Percentiles rank a stretch among this genome's conserved stretches.
These are phyloP conservation scores for Drosophila nigricruria DNA, from an alignment of 2,888 invertebrate genomes.

Conservation along the genomic window DNA sequence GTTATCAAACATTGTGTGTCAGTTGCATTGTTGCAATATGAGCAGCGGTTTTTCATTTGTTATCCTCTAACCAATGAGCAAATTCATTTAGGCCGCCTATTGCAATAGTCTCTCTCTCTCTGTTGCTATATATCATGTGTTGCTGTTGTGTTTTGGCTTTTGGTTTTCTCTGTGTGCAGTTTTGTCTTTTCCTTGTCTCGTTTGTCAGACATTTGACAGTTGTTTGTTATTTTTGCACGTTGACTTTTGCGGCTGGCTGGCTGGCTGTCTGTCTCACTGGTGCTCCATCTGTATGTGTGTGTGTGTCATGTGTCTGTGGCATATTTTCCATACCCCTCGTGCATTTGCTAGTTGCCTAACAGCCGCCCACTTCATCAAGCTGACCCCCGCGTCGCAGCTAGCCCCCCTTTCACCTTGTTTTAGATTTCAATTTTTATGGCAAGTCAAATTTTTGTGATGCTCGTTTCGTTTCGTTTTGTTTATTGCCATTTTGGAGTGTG, in stretches of 20 bases:
- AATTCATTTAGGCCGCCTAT: conserved; percentile 56
- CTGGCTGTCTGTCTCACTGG: conserved; percentile 34
- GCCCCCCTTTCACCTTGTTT: conserved; percentile 49
- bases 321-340: conserved; percentile 59
- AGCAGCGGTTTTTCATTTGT: conserved; percentile 36
- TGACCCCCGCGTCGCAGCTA: conserved; percentile 1
- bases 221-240: conserved; percentile 81
- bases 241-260: conserved; percentile 67
- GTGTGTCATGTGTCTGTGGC: conserved; percentile 67
- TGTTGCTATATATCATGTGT: conserved; percentile 43
- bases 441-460: conserved; percentile 77
- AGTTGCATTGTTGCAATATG: conserved; percentile 40
- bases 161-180: conserved; percentile 49
- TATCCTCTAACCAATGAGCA: conserved; percentile 38
- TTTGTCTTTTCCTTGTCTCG: conserved; percentile 82
- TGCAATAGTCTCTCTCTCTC: conserved; percentile 22
- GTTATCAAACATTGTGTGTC: conserved; percentile 65
- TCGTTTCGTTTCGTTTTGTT: conserved; percentile 58
- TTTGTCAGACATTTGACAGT: conserved; percentile 82
- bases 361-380: conserved; percentile 68
- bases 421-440: conserved; percentile 78
- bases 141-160: conserved; percentile 28
- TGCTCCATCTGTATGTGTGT: conserved; percentile 23
- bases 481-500: conserved; percentile 65
- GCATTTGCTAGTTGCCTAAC: conserved; percentile 66